phyloP scores from a whole-genome alignment of 2,797 vertebrate species.

The Gephyroberyx darwinii region DNA sequence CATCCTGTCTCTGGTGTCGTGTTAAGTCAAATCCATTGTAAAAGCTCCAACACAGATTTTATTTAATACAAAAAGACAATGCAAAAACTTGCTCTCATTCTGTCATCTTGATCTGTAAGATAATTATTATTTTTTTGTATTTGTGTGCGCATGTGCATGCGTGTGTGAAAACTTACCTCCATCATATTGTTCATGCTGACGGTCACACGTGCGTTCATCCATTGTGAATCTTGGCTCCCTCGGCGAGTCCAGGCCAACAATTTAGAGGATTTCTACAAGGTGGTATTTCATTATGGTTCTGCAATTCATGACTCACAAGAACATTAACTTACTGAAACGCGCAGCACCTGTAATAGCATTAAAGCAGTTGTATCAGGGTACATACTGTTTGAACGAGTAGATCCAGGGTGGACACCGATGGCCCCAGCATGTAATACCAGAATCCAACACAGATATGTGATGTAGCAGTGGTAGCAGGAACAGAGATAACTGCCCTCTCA shows the following conservation, averaged over 20 bases:
- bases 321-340: background rate
- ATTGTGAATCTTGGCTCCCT: conserved; percentile 74
- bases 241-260: conserved; percentile 74
- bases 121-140: background rate
- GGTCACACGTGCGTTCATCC: conserved; percentile 76
- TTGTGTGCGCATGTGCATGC: background rate
- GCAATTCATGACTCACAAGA: background rate
- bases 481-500: conserved; percentile 68
- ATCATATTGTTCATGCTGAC: conserved; percentile 45
- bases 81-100: too few species aligned
- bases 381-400: conserved; percentile 74
- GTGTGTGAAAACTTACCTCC: conserved; percentile 59
- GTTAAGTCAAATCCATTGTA: background rate
- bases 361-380: background rate
- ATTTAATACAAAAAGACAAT: background rate
- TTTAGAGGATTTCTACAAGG: conserved; percentile 66
- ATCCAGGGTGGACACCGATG: conserved; percentile 77
- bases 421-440: conserved; percentile 83
- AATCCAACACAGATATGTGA: conserved; percentile 78
- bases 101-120: too few species aligned
- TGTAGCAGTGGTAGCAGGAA: conserved; percentile 43
- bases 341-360: background rate
- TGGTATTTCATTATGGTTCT: background rate
- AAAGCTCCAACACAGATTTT: background rate
- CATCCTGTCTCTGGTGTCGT: background rate